A percentile compares a stretch with the other conserved stretches of the same genome.
phyloP scores from a whole-genome alignment of 2,113 vertebrate species.

The Podarcis raffonei region DNA sequence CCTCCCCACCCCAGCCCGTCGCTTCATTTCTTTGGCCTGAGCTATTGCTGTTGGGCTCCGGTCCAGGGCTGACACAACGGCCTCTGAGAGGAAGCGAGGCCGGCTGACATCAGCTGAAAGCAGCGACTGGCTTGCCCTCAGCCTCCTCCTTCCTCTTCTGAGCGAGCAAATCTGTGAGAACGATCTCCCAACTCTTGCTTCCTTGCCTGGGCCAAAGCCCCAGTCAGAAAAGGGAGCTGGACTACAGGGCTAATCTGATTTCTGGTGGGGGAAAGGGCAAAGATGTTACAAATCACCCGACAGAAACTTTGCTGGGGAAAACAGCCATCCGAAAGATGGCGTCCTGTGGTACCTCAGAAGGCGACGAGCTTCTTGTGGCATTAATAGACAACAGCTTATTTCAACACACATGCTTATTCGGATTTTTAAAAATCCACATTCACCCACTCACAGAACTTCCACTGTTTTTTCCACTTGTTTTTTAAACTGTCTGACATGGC shows the following conservation, averaged over 20 bases:
- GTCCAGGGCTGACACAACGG: slow-evolving; percentile 10
- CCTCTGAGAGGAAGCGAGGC: slow-evolving; percentile 22
- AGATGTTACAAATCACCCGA: not conserved
- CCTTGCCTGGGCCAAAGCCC: not conserved
- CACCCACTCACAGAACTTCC: not conserved
- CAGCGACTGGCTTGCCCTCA: not conserved
- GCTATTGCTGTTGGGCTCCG: not conserved
- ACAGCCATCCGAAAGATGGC: not conserved
- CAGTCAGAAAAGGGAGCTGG: not conserved
- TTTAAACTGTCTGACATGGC: not conserved
- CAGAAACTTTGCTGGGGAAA: not conserved
- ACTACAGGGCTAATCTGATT: not conserved
- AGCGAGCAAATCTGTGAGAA: not conserved
- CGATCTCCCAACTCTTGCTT: not conserved
- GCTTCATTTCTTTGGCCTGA: slow-evolving; percentile 12
- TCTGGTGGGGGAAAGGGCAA: not conserved
- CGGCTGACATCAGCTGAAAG: slow-evolving; percentile 24
- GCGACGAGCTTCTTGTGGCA: not conserved
- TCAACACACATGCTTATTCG: not conserved
- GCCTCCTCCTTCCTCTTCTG: not conserved
- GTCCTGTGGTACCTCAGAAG: not conserved
- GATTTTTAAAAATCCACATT: not conserved
- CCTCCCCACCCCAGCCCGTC: not conserved
- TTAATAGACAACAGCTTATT: not conserved
- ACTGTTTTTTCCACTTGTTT: not conserved